phyloP scores from a whole-genome alignment of 2,797 vertebrate genomes.

The Spinus pinus region DNA sequence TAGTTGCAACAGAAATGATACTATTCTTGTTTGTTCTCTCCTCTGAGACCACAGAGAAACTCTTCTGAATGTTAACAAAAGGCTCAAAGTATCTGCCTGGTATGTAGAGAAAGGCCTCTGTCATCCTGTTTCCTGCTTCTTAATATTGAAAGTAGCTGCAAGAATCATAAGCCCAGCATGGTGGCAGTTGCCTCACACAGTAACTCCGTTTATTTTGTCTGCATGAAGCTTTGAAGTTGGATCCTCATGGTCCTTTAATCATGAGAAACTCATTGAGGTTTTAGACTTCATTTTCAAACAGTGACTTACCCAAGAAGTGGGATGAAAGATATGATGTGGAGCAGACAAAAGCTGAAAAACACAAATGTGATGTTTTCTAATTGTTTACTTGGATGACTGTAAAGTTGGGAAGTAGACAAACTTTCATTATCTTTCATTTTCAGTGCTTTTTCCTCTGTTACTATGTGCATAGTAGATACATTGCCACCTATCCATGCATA shows the following conservation, averaged over 20 bases:
- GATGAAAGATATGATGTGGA: neutral
- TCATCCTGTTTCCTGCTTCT: conserved; percentile 17
- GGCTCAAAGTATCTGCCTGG: neutral
- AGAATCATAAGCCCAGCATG: neutral
- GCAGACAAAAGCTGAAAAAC: neutral
- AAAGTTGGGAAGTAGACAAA: neutral
- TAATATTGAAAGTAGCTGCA: neutral
- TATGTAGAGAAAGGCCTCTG: conserved; percentile 1
- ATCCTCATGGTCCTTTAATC: conserved; percentile 38
- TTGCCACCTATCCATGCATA: neutral
- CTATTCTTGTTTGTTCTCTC: conserved; percentile 6
- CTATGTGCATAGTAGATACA: neutral
- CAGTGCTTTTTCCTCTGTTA: neutral
- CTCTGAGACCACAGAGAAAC: neutral
- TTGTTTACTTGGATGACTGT: neutral
- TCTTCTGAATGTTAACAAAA: conserved; percentile 41
- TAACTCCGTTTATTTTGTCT: neutral
- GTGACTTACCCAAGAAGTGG: neutral
- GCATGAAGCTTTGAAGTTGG: neutral
- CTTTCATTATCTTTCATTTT: neutral
- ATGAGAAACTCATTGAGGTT: conserved; percentile 5
- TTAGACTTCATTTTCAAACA: conserved; percentile 2
- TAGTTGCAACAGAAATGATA: neutral
- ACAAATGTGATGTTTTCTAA: neutral
- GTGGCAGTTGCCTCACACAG: neutral